phyloP scores from a whole-genome alignment of 1,140 invertebrate genomes.

The Drosophila obscura region DNA sequence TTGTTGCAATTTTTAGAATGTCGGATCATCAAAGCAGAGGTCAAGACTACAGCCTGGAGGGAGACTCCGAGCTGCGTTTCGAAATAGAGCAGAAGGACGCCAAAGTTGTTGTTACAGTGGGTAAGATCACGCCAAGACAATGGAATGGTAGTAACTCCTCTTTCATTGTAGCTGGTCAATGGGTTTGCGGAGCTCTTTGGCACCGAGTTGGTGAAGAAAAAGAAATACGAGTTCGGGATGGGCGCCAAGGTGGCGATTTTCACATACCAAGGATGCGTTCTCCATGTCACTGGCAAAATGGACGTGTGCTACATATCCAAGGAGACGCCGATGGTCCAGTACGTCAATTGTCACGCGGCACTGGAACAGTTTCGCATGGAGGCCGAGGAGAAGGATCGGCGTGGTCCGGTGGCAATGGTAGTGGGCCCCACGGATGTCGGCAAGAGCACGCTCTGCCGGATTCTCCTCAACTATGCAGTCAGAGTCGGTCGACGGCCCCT shows the following conservation, averaged over 20 bases:
- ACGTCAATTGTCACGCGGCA: slow-evolving; percentile 97
- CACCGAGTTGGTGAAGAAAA: slow-evolving; percentile 97
- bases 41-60: slow-evolving; percentile 92
- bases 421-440: slow-evolving; percentile 98
- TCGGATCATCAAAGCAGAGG: slow-evolving; percentile 59
- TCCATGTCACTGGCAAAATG: slow-evolving; percentile 93
- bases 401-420: slow-evolving; percentile 94
- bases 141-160: slow-evolving; percentile 29
- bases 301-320: slow-evolving; percentile 97
- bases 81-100: slow-evolving; percentile 95
- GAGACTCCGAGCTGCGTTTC: slow-evolving; percentile 95
- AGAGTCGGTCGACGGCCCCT: slow-evolving; percentile 93
- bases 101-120: slow-evolving; percentile 92
- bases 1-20: slow-evolving; percentile 33
- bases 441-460: slow-evolving; percentile 95
- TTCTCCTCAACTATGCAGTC: slow-evolving; percentile 97
- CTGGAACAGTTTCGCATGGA: slow-evolving; percentile 94
- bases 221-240: slow-evolving; percentile 94
- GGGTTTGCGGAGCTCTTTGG: slow-evolving; percentile 98
- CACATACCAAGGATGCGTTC: slow-evolving; percentile 96
- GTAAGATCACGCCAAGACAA: neutral
- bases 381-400: slow-evolving; percentile 89
- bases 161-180: slow-evolving; percentile 88
- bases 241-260: slow-evolving; percentile 98
- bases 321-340: slow-evolving; percentile 94